These are phyloP conservation scores for Netelia fuscicornis DNA, from an alignment of 2,888 invertebrate species.

Conservation along the genomic window DNA sequence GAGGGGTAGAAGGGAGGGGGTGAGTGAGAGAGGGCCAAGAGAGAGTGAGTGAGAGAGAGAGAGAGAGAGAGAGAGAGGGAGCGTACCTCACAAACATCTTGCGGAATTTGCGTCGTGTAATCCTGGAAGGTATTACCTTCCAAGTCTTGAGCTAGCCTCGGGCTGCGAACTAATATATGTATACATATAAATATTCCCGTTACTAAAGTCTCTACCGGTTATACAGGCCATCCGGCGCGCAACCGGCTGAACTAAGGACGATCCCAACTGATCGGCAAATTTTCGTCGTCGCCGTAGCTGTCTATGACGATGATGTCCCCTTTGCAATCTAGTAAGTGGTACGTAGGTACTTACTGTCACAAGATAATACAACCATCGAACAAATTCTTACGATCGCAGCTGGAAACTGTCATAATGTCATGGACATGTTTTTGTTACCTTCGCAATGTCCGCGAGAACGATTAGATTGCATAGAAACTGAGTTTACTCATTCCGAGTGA, in stretches of 20 bases:
- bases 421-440: background rate
- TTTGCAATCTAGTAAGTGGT: slow-evolving; percentile 36
- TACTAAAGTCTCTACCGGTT: slow-evolving; percentile 27
- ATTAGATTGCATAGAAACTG: background rate
- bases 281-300: background rate
- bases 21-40: background rate
- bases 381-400: background rate
- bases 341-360: background rate
- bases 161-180: slow-evolving; percentile 48
- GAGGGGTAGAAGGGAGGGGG: background rate
- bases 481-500: background rate
- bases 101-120: slow-evolving; percentile 76
- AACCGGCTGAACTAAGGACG: slow-evolving; percentile 63
- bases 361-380: background rate
- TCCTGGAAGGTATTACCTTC: slow-evolving; percentile 74
- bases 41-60: background rate
- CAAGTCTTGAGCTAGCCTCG: slow-evolving; percentile 65
- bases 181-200: background rate
- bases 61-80: slow-evolving; percentile 38
- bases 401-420: slow-evolving; percentile 21
- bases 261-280: slow-evolving; percentile 3
- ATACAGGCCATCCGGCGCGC: slow-evolving; percentile 52
- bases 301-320: slow-evolving; percentile 13
- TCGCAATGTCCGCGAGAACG: background rate
- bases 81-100: slow-evolving; percentile 50